Base-by-base conservation (phyloP, 2,888 invertebrate species). In the Dynastes tityus region DNA sequence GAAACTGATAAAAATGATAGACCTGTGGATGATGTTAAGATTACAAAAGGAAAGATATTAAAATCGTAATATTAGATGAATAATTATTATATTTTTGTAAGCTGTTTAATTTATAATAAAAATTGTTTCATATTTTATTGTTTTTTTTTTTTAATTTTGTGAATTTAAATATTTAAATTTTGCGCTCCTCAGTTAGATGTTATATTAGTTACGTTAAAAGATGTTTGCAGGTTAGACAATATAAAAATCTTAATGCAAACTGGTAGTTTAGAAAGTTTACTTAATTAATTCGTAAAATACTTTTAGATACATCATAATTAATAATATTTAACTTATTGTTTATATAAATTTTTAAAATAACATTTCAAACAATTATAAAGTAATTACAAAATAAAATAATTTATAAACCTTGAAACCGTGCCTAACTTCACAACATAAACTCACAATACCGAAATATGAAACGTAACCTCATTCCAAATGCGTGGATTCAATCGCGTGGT, bases 1-100 rank as follows among this genome's bases (percentile, higher is more conserved):
- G 98, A 98, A 87, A 97, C 97, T 61, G 98, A 99, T 87, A 95
- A 94, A 88, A 94, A 94, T 88, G 98, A 99, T 88, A 91, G 94
- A 83, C 99, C 99, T 0, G 93, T 96, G 8, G 96, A 97, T 88
- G 95, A 96, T 87, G 92, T 98, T 0, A 93, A 94, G 88, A 96
- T 97, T 85, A 89, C 95, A 2, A 91, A 91, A 85, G 92, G 89
- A 77, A 90, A 89, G 78, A 86, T 91, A 49, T 85, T 89, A 80
- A 91, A 90, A 83, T 83, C 85, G 5, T 89, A 83, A 86, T 78
- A 4, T 13, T 58, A 6, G 22, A 70, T n/a, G 61, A 29, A 61
- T 8, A 1, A 2, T 9, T 61, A 16, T 61, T 55, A n/a, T 16
- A 16, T 1, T 65, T 11, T 65, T 65, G 0, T 37, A 65, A 16